phyloP scores from a whole-genome alignment of 1,140 invertebrate species.

The Rhagoletis pomonella region DNA sequence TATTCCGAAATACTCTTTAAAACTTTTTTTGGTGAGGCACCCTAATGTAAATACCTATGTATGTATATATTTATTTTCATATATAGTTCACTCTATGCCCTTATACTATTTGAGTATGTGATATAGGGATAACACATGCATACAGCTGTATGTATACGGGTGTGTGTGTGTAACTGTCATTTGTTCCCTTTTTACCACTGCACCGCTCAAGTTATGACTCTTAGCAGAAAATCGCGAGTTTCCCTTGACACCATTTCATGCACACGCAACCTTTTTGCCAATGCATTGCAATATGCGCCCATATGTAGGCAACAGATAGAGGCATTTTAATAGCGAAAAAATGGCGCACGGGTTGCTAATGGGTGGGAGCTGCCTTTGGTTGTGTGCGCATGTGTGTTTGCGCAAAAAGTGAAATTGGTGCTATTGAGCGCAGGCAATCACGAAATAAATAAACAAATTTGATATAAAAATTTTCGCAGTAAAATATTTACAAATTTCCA shows the following conservation, averaged over 20 bases:
- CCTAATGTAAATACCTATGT: too few relatives aligned
- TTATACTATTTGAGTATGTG: background rate
- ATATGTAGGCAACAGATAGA: slow-evolving; percentile 17
- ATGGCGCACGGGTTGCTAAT: background rate
- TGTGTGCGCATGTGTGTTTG: background rate
- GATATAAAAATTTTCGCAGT: too few relatives aligned
- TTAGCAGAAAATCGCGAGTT: slow-evolving; percentile 14
- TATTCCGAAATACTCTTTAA: too few relatives aligned
- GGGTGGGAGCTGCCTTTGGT: background rate
- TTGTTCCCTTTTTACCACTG: background rate
- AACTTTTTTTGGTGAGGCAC: too few relatives aligned
- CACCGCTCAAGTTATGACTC: background rate
- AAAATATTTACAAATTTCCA: too few relatives aligned
- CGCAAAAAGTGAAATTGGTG: background rate
- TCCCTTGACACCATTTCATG: slow-evolving; percentile 47
- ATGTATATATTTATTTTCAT: too few relatives aligned
- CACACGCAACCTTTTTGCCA: background rate
- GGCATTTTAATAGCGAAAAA: background rate
- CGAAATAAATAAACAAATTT: too few relatives aligned
- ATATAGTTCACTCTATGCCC: background rate
- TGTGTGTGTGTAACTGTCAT: background rate
- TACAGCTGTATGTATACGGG: background rate
- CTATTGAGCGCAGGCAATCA: slow-evolving; percentile 1
- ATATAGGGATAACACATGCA: background rate
- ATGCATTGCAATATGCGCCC: slow-evolving; percentile 30